Conservation (phyloP, 2,797 vertebrate genomes). For the Hozukius guyotensis region DNA sequence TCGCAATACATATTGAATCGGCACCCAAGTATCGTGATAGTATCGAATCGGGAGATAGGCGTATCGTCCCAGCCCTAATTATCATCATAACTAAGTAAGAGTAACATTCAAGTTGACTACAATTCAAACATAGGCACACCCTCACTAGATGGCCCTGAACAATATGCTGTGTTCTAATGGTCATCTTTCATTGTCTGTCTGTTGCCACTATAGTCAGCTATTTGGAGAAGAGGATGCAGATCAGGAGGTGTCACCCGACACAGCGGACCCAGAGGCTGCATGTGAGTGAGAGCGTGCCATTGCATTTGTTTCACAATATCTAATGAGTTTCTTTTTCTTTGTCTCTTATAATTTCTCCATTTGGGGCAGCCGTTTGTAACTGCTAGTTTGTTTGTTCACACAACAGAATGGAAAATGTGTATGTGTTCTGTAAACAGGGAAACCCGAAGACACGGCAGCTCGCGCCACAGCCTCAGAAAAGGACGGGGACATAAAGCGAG, state of each 20-base stretch:
- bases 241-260: conserved; percentile 98
- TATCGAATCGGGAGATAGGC: too few species aligned
- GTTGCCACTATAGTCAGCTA: conserved; percentile 86
- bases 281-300: conserved; percentile 85
- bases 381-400: background rate
- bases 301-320: background rate
- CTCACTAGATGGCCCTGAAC: background rate
- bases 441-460: conserved; percentile 90
- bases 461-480: conserved; percentile 91
- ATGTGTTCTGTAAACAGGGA: conserved; percentile 82
- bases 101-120: background rate
- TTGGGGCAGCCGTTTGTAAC: background rate
- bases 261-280: conserved; percentile 95
- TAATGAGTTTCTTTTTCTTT: background rate
- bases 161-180: background rate
- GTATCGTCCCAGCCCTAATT: too few species aligned
- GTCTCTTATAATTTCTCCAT: background rate
- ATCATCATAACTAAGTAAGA: background rate
- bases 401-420: background rate
- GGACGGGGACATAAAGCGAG: conserved; percentile 94
- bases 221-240: conserved; percentile 99
- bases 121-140: background rate
- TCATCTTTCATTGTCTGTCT: conserved; percentile 11
- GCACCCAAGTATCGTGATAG: too few species aligned
- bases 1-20: too few species aligned